Base-by-base conservation (phyloP, 1,140 invertebrate genomes). In the Intoshia linei region DNA sequence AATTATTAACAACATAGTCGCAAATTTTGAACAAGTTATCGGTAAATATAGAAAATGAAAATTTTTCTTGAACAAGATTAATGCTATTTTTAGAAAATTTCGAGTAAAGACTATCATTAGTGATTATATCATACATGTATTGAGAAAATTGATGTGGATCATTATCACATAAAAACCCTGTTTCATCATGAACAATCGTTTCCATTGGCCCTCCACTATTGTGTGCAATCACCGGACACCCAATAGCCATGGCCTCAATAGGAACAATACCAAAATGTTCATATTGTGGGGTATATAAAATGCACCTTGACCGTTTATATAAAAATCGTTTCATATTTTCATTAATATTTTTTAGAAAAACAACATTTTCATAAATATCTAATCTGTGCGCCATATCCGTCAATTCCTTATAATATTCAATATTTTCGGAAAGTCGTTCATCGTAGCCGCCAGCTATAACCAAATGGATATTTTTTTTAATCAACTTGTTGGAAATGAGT, bases 251-350 rank as follows among this genome's bases (percentile, higher is more conserved):
- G 1, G 84, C 81, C 64, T 98, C 90, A 34, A 99, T 58, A 1
- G 90, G 90, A 5, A 98, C 90, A 50, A 99, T 99, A 4, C 90
- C 90, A 66, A 98, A 98, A 62, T 98, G 90, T 55, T 98, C 90
- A 52, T 76, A 77, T 0, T 70, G 66, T 3, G 90, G 90, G 15
- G 90, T 98, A 45, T 99, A 99, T 13, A 98, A 47, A 3, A 95
- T 55, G 49, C 71, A 69, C 43, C 67, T 63, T 48, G 71, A 70
- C 38, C 67, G 51, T 32, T 67, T 61, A 3, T 98, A 56, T 14
- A 93, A 54, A 3, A 69, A 63, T 19, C 74, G 64, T 59, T 92
- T 92, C 29, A 72, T 64, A 34, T 66, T 60, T 54, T 90, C 79
- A 43, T 66, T 69, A 11, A 78, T 72, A 1, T 79, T 90, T 44